Conservation (phyloP, 2,113 vertebrate species). For the Murina feae region DNA sequence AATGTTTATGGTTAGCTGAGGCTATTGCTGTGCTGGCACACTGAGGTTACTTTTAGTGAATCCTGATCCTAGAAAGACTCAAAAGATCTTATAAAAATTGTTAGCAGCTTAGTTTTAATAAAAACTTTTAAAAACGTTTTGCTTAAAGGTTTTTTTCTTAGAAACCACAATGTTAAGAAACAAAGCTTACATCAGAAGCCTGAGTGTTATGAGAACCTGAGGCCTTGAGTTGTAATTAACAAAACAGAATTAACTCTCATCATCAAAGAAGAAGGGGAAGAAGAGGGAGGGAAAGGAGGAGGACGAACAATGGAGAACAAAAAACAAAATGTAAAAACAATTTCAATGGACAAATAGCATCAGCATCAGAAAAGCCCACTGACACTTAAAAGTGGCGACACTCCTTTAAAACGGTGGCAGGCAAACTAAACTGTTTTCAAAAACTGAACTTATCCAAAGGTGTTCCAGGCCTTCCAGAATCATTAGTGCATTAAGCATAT, state of each 20-base stretch:
- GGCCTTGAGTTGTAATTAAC: conserved; percentile 26
- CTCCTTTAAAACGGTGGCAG: conserved; percentile 41
- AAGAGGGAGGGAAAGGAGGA: background rate
- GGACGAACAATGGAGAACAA: background rate
- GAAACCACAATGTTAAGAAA: conserved; percentile 30
- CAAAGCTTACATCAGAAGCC: background rate
- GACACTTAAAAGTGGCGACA: conserved; percentile 41
- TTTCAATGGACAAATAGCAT: conserved; percentile 14
- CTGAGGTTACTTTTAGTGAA: conserved; percentile 27
- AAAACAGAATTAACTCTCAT: conserved; percentile 1
- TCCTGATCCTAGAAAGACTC: background rate
- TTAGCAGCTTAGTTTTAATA: background rate
- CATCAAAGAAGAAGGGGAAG: background rate
- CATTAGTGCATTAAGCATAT: conserved; percentile 36
- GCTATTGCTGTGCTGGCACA: background rate
- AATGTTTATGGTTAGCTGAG: conserved; percentile 7
- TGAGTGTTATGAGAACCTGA: background rate
- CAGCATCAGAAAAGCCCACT: conserved; percentile 17
- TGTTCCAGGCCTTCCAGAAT: conserved; percentile 28
- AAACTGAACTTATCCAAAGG: conserved; percentile 26
- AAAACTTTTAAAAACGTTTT: conserved; percentile 5
- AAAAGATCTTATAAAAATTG: background rate
- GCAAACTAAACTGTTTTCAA: conserved; percentile 43
- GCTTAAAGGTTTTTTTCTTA: background rate
- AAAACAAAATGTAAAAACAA: background rate